Base-by-base conservation (phyloP, 2,113 vertebrate species). In the Campylorhamphus procurvoides region DNA sequence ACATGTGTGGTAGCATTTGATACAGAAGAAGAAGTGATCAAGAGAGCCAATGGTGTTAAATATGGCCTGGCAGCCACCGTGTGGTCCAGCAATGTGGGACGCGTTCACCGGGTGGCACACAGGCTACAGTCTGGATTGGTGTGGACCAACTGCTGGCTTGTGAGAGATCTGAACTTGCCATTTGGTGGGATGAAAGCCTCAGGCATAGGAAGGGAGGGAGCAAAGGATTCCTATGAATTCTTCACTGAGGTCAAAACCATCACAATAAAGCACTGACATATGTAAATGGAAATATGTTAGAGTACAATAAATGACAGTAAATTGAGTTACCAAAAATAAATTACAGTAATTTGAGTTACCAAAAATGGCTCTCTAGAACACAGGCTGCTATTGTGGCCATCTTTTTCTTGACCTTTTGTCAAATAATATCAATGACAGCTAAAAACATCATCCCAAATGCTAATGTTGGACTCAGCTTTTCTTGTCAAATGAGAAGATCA, bases 71-170 rank as follows among this genome's bases (percentile, higher is more conserved):
- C 98, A 22, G 99, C 99, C 44, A 98, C 98, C 0, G 98, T 99
- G 55, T 99, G 99, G 99, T 99, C 99, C 29, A 52, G 95, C 49
- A 97, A 98, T 0, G 98, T 99, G 88, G 99, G 98, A 7, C 98
- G 98, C 1, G 80, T 99, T 56, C 99, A 99, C 96, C 95, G 99
- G 2, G 97, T 99, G 88, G 99, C 99, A 40, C 98, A 90, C 97
- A 98, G 74, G 69, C 89, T 99, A 12, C 98, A 99, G 91, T 96
- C 98, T 1, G 99, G 99, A 2, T 68, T 99, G 95, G 99, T 99
- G 79, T 99, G 99, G 99, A 99, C 98, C 97, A 99, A 99, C 96
- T 99, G 99, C 97, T 99, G 99, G 99, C 97, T 99, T 66, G 95
- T 99, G 94, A 98, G 99, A 73, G 99, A 99, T 92, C 98, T 99